Evolutionary conservation across 2,888 invertebrate genomes (phyloP).

Genomic region (Panopea generosa): DNA sequence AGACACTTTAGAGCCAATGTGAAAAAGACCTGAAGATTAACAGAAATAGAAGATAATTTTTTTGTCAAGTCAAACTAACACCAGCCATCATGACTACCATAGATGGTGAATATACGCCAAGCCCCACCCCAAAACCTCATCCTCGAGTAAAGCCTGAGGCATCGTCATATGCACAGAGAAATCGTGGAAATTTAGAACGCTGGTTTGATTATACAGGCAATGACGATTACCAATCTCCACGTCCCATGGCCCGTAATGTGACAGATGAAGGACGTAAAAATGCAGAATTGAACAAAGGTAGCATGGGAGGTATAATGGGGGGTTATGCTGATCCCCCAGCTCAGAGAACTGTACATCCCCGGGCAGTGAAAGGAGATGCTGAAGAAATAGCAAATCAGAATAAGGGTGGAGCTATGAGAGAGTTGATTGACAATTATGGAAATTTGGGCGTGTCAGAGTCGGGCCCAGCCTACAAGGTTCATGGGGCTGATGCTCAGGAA

Average conservation of each 20-base stretch:
- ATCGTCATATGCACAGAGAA: slow-evolving; percentile 69
- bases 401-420: slow-evolving; percentile 77
- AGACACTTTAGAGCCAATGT: no score
- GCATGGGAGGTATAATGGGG: slow-evolving; percentile 75
- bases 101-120: slow-evolving; percentile 69
- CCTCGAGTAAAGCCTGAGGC: slow-evolving; percentile 75
- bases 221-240: slow-evolving; percentile 68
- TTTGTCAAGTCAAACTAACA: no score
- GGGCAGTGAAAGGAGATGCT: slow-evolving; percentile 73
- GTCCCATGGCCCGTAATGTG: slow-evolving; percentile 67
- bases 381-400: slow-evolving; percentile 71
- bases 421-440: slow-evolving; percentile 78
- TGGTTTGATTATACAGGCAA: slow-evolving; percentile 74
- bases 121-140: slow-evolving; percentile 70
- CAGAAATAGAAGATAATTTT: no score
- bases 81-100: slow-evolving; percentile 64
- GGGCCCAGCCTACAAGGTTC: slow-evolving; percentile 72
- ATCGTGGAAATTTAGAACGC: slow-evolving; percentile 68
- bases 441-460: slow-evolving; percentile 62
- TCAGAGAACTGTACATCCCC: slow-evolving; percentile 70
- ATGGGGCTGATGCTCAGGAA: slow-evolving; percentile 75
- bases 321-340: slow-evolving; percentile 77
- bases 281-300: slow-evolving; percentile 75
- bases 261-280: slow-evolving; percentile 69
- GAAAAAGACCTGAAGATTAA: no score